Conservation (phyloP, 1,140 invertebrate genomes). For the Trissolcus basalis region DNA sequence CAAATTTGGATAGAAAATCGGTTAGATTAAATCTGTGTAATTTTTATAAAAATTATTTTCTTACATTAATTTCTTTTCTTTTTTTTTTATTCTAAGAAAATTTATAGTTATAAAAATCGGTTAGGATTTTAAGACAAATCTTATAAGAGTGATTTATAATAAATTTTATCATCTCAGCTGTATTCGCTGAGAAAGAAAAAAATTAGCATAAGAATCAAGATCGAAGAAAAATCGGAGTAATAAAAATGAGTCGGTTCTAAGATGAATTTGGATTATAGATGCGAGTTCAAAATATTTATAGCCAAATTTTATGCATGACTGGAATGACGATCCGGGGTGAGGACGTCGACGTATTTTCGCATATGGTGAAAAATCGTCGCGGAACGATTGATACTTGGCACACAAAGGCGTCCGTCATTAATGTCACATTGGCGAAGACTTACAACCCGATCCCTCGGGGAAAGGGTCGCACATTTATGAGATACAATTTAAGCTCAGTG, state of each 20-base stretch:
- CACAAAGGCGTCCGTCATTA: conserved; percentile 24
- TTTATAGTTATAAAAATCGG: no score
- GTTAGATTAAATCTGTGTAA: no score
- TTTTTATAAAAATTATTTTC: no score
- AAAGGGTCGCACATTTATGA: conserved; percentile 9
- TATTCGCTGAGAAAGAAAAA: no score
- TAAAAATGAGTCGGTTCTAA: neutral
- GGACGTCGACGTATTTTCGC: conserved; percentile 7
- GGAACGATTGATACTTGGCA: conserved; percentile 18
- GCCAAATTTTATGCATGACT: conserved; percentile 24
- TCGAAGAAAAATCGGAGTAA: neutral
- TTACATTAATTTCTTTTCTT: no score
- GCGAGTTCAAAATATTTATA: conserved; percentile 28
- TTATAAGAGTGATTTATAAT: no score
- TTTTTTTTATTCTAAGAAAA: no score
- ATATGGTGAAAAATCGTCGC: conserved; percentile 25
- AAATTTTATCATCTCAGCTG: no score
- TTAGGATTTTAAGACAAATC: no score
- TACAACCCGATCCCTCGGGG: conserved; percentile 28
- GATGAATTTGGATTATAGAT: neutral
- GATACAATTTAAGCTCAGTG: conserved; percentile 13
- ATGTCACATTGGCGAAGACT: conserved; percentile 23
- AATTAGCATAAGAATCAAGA: no score
- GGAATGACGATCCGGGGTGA: neutral
- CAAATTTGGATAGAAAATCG: no score